A percentile compares a stretch with the other conserved stretches of the same genome.
Conservation (phyloP, 2,797 vertebrate genomes). For the Nasua narica region DNA sequence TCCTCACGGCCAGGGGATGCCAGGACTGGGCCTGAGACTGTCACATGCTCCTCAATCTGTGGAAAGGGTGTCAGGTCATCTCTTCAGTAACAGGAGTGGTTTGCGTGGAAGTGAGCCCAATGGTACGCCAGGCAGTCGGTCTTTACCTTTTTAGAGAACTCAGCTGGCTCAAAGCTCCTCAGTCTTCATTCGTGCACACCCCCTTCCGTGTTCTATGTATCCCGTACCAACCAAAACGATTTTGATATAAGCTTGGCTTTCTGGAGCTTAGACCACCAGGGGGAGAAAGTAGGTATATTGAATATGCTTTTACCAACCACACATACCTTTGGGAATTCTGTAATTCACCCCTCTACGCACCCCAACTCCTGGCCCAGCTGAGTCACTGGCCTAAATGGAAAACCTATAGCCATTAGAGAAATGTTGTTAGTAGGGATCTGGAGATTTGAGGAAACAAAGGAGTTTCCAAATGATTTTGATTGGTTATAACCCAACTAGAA, state of each 20-base stretch:
- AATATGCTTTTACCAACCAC: not conserved
- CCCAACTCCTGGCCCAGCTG: not conserved
- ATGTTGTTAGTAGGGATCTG: not conserved
- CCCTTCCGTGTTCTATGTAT: not conserved
- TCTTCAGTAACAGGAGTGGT: not conserved
- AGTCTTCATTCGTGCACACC: not conserved
- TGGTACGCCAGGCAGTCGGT: not conserved
- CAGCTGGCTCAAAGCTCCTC: not conserved
- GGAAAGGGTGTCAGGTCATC: not conserved
- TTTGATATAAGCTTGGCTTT: not conserved
- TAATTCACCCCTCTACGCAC: not conserved
- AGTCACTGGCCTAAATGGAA: not conserved
- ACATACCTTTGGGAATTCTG: not conserved
- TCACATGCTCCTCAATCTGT: not conserved
- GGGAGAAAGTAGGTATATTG: not conserved
- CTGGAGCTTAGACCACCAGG: not conserved
- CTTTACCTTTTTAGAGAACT: not conserved
- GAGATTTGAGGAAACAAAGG: not conserved
- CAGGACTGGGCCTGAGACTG: not conserved
- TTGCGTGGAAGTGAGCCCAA: not conserved
- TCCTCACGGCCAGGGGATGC: not conserved
- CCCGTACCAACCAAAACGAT: not conserved
- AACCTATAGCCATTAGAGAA: not conserved
- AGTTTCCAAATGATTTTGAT: constrained; percentile 31
- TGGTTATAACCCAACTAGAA: constrained; percentile 25